These are phyloP conservation scores for Torymus texanus DNA, from an alignment of 2,888 invertebrate genomes.

Conservation along the genomic window DNA sequence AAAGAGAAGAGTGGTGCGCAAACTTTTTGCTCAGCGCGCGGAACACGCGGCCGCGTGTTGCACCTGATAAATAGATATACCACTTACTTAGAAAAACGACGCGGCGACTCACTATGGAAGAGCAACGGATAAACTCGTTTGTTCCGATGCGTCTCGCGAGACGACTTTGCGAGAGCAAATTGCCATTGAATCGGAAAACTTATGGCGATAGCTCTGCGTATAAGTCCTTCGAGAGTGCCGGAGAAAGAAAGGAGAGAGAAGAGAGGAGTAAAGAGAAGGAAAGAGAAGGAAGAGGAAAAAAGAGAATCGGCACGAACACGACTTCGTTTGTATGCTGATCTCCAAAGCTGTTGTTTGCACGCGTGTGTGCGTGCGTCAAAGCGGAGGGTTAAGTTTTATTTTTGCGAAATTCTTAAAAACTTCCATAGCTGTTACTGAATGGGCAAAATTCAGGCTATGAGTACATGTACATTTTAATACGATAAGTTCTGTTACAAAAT, in stretches of 20 bases:
- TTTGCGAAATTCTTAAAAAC: slow-evolving; percentile 31
- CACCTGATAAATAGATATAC: slow-evolving; percentile 34
- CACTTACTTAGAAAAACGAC: slow-evolving; percentile 44
- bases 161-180: slow-evolving; percentile 43
- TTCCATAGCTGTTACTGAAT: neutral
- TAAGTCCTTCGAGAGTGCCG: slow-evolving; percentile 9
- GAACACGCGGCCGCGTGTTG: neutral
- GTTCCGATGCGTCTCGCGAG: slow-evolving; percentile 48
- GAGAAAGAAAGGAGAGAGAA: neutral
- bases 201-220: slow-evolving; percentile 26
- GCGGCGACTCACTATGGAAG: slow-evolving; percentile 15
- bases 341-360: neutral
- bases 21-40: neutral
- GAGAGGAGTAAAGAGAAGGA: too few species aligned
- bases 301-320: neutral
- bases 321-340: neutral
- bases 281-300: neutral
- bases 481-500: too few species aligned
- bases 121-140: slow-evolving; percentile 56
- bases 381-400: neutral
- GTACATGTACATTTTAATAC: too few species aligned
- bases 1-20: neutral
- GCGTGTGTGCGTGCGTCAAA: neutral
- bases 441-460: too few species aligned
- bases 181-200: slow-evolving; percentile 48